phyloP scores from a whole-genome alignment of 1,140 invertebrate species.

The Formica exsecta region DNA sequence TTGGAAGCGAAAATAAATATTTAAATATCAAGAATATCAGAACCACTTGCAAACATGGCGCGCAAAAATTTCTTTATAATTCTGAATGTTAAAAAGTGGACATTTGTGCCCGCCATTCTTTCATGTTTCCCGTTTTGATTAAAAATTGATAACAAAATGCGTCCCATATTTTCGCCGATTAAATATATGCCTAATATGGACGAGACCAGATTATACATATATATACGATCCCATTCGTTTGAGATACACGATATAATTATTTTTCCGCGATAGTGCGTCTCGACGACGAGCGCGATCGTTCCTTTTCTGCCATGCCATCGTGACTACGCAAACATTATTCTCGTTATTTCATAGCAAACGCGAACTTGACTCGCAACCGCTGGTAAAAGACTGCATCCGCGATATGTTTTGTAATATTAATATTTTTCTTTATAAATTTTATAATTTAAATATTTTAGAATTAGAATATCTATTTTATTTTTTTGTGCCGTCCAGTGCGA shows the following conservation, averaged over 20 bases:
- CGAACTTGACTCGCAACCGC: conserved; percentile 2
- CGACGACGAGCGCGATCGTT: conserved; percentile 31
- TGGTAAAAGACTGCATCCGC: conserved; percentile 5
- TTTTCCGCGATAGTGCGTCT: too few relatives aligned
- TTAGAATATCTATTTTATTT: too few relatives aligned
- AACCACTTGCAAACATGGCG: too few relatives aligned
- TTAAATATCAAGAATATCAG: conserved; percentile 36
- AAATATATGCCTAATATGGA: neutral
- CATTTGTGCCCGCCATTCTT: neutral
- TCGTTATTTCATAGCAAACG: conserved; percentile 37
- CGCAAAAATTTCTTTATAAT: conserved; percentile 34
- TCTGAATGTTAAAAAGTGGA: conserved; percentile 8
- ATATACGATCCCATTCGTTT: neutral
- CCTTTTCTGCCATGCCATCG: conserved; percentile 38
- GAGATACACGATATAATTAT: too few relatives aligned
- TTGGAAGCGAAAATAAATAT: conserved; percentile 47
- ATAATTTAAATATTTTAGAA: neutral
- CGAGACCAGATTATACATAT: neutral
- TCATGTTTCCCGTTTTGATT: neutral
- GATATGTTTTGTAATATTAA: neutral
- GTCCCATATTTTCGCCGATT: neutral
- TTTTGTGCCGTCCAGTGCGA: too few relatives aligned
- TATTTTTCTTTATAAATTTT: conserved; percentile 41
- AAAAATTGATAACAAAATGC: conserved; percentile 29
- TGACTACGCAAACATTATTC: conserved; percentile 25